phyloP scores from a whole-genome alignment of 2,797 vertebrate genomes.

The Pangasius macronema region DNA sequence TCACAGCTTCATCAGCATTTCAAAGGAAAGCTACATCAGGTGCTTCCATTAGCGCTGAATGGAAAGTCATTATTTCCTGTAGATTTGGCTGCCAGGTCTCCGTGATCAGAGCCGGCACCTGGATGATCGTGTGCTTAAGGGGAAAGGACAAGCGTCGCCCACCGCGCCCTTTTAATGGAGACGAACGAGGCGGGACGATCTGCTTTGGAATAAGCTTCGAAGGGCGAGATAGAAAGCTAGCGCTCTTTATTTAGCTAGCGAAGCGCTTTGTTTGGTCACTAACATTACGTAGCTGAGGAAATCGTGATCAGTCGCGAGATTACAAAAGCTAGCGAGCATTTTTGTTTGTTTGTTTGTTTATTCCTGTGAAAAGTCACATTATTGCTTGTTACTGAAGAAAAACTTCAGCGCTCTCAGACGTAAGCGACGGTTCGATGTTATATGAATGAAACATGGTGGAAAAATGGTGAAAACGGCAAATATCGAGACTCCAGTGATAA shows the following conservation, averaged over 20 bases:
- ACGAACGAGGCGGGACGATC: background rate
- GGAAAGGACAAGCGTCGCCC: background rate
- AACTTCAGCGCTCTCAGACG: too few relatives aligned
- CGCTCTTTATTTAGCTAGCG: background rate
- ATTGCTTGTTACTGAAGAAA: too few relatives aligned
- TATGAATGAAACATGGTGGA: too few relatives aligned
- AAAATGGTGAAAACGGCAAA: background rate
- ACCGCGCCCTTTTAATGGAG: conserved; percentile 10
- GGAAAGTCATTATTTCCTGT: conserved; percentile 20
- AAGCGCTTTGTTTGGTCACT: background rate
- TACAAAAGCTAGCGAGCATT: background rate
- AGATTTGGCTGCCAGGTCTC: conserved; percentile 12
- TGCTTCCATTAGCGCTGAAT: conserved; percentile 29
- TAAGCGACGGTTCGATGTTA: too few relatives aligned
- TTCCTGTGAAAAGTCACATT: too few relatives aligned
- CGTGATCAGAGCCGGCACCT: conserved; percentile 22
- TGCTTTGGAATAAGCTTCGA: conserved; percentile 20
- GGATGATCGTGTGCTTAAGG: conserved; percentile 8
- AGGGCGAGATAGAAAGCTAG: conserved; percentile 11
- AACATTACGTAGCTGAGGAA: background rate
- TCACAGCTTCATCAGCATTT: background rate
- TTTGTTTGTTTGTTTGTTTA: background rate
- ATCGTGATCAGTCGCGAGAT: conserved; percentile 23
- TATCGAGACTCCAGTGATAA: background rate
- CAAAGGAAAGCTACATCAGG: conserved; percentile 16